Percentiles rank a stretch among this genome's conserved stretches.
Evolutionary conservation across 2,888 invertebrate genomes (phyloP).

Genomic region (Hyposoter didymator): DNA sequence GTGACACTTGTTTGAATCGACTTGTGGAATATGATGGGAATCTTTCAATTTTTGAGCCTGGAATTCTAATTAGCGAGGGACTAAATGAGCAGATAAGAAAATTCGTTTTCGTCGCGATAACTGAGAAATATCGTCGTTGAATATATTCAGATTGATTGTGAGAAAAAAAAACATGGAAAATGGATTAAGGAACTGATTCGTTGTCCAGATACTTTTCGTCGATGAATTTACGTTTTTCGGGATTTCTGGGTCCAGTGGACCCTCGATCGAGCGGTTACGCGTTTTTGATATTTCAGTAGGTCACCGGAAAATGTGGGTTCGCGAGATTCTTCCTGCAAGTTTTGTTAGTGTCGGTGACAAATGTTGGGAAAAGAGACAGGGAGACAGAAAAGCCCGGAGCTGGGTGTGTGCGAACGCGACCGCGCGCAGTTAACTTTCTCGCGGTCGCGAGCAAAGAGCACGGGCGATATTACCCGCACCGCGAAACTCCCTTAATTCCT

Average conservation of each 20-base stretch:
- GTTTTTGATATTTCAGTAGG: not conserved
- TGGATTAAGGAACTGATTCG: not conserved
- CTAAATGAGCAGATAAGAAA: not conserved
- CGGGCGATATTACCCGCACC: slow-evolving; percentile 14
- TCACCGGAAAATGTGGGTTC: not conserved
- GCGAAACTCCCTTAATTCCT: slow-evolving; percentile 49
- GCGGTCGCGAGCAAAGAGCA: slow-evolving; percentile 5
- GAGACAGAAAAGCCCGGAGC: not conserved
- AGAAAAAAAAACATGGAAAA: not conserved
- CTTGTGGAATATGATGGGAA: slow-evolving; percentile 6
- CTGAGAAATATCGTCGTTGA: not conserved
- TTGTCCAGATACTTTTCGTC: not conserved
- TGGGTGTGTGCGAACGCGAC: slow-evolving; percentile 38
- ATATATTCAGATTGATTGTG: not conserved
- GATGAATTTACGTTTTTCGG: not conserved
- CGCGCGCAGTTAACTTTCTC: slow-evolving; percentile 62
- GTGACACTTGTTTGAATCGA: slow-evolving; percentile 12
- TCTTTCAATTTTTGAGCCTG: not conserved
- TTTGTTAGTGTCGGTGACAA: not conserved
- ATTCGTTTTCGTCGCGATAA: not conserved
- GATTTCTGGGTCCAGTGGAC: not conserved
- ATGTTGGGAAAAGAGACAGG: not conserved
- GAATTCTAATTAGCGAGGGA: slow-evolving; percentile 22
- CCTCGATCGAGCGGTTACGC: not conserved
- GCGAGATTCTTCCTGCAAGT: not conserved